Evolutionary conservation across 2,113 vertebrate species (phyloP), one percentile per base, ranked within the genome.

Genomic region (Scytalopus superciliaris): DNA sequence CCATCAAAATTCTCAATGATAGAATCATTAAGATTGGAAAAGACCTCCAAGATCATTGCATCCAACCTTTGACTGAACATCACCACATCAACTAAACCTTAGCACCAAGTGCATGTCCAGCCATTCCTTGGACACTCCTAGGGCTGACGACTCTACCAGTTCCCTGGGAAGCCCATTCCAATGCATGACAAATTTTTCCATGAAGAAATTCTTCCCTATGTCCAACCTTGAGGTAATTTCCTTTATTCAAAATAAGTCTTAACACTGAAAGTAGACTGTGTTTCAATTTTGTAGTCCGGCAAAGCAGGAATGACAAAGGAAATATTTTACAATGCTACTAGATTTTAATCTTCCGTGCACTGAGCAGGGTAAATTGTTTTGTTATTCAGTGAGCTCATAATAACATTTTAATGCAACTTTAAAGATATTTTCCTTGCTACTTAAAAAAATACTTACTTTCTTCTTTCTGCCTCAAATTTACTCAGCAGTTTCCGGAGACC

Each of bases 401-500:
- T 6, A 56, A 19, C 12, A 47, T 35, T 79, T 40, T 33, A 79
- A 88, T 13, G 18, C 18, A 80, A 56, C 12, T 49, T 83, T 9
- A 19, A 15, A 14, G 9, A 9, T 40, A 33, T 47, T 85, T 91
- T 68, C 24, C 18, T 37, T 44, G 17, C n/a, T 47, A 52, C 16
- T 14, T 6, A 19, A 8, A 76, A 47, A 63, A 83, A 80, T 81
- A 98, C 97, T 98, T 98, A 99, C 99, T 99, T 99, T 94, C 99
- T 98, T 95, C 99, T 99, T 95, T 99, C 99, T 45, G 97, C 97
- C 95, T 99, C 99, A 85, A 99, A 99, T 98, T 98, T 98, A 94
- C 97, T 98, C 16, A 99, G 98, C 18, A 99, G 98, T 92, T 98
- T 99, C 92, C 99, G 98, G 94, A 99, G 98, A 89, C 99, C 99